These are phyloP conservation scores for Siniperca undulata DNA, from an alignment of 2,797 vertebrate genomes.

Conservation along the genomic window DNA sequence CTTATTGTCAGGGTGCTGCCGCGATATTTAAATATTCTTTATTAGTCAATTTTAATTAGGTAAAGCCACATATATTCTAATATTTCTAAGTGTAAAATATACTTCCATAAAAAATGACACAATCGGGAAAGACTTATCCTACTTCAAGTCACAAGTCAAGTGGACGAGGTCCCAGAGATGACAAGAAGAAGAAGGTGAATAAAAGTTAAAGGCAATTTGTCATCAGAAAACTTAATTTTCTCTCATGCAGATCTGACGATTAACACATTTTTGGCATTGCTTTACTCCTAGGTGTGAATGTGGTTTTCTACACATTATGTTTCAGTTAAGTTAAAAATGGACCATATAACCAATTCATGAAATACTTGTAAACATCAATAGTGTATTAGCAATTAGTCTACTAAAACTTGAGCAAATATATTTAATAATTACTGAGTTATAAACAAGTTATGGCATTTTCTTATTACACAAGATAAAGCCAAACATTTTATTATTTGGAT, in stretches of 20 bases:
- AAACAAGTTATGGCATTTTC: not conserved
- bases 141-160: not conserved
- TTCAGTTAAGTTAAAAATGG: not conserved
- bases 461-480: not conserved
- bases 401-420: not conserved
- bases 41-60: conserved; percentile 7
- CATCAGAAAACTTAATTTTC: not conserved
- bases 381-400: not conserved
- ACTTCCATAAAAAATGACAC: not conserved
- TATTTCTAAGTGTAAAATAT: not conserved
- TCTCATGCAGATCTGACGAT: not conserved
- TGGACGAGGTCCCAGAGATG: not conserved
- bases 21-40: conserved; percentile 4
- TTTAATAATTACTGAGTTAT: not conserved
- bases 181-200: not conserved
- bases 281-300: not conserved
- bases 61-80: not conserved
- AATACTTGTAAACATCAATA: not conserved
- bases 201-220: not conserved
- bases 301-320: not conserved
- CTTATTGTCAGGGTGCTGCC: not conserved
- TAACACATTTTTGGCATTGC: not conserved
- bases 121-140: not conserved
- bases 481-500: not conserved
- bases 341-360: not conserved